These are phyloP conservation scores for Scaptomyza parva DNA, from an alignment of 2,888 invertebrate species.

Conservation along the genomic window DNA sequence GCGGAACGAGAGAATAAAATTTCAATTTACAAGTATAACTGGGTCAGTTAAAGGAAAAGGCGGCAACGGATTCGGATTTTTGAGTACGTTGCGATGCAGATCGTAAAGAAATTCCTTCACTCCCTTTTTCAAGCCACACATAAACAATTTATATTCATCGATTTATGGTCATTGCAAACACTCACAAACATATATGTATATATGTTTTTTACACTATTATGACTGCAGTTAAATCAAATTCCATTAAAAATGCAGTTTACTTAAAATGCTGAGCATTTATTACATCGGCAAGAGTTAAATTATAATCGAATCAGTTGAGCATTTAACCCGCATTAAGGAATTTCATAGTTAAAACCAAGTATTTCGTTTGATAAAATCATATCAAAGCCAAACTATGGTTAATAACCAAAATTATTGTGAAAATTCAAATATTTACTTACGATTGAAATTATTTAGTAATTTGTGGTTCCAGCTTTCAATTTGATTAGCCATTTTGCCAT, in stretches of 20 bases:
- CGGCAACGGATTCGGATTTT: constrained; percentile 30
- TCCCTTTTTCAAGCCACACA: constrained; percentile 18
- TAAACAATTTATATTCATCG: constrained; percentile 63
- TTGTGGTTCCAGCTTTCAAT: no score
- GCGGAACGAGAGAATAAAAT: constrained; percentile 65
- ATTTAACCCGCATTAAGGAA: background rate
- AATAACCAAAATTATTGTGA: background rate
- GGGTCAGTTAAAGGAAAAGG: constrained; percentile 53
- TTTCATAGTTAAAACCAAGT: background rate
- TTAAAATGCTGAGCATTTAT: constrained; percentile 6
- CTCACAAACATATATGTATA: background rate
- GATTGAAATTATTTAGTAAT: background rate
- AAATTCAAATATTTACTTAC: background rate
- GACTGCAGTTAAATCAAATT: background rate
- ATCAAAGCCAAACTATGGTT: background rate
- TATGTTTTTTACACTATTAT: constrained; percentile 7
- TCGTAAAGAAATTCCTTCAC: constrained; percentile 15
- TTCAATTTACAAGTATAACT: constrained; percentile 76
- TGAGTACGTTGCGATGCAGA: constrained; percentile 28
- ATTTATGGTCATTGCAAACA: constrained; percentile 20
- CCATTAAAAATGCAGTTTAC: constrained; percentile 11
- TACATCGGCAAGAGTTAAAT: background rate
- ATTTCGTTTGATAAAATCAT: background rate
- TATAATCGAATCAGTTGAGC: background rate
- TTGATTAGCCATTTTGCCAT: background rate